Conservation (phyloP, 2,888 invertebrate genomes). For the Deilephila elpenor region DNA sequence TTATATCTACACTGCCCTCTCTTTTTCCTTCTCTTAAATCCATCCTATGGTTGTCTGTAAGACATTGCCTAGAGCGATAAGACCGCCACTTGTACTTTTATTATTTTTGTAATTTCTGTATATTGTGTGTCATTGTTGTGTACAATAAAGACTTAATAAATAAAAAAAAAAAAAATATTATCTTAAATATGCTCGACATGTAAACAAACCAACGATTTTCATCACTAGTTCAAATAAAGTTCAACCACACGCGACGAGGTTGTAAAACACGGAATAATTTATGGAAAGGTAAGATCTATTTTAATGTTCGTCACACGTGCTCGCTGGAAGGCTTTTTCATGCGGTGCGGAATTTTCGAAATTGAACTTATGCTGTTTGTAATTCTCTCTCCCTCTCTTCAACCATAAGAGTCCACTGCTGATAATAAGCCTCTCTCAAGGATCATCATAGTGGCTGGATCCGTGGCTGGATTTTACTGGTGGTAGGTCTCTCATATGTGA, state of each 20-base stretch:
- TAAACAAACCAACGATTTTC: neutral
- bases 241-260: neutral
- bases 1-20: too few species aligned
- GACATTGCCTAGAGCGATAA: too few species aligned
- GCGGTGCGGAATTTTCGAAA: neutral
- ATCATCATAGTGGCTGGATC: too few species aligned
- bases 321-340: neutral
- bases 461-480: too few species aligned
- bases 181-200: neutral
- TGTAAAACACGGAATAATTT: conserved; percentile 13
- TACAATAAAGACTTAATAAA: too few species aligned
- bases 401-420: neutral
- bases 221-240: neutral
- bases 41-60: too few species aligned
- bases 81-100: too few species aligned
- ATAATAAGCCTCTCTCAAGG: too few species aligned
- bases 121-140: too few species aligned
- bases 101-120: too few species aligned
- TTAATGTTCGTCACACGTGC: conserved; percentile 11
- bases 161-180: neutral
- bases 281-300: conserved; percentile 12
- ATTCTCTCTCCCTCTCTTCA: neutral
- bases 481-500: too few species aligned
- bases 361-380: neutral
- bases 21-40: too few species aligned